These are phyloP conservation scores for Ladona fulva DNA, from an alignment of 1,140 invertebrate species.

Conservation along the genomic window DNA sequence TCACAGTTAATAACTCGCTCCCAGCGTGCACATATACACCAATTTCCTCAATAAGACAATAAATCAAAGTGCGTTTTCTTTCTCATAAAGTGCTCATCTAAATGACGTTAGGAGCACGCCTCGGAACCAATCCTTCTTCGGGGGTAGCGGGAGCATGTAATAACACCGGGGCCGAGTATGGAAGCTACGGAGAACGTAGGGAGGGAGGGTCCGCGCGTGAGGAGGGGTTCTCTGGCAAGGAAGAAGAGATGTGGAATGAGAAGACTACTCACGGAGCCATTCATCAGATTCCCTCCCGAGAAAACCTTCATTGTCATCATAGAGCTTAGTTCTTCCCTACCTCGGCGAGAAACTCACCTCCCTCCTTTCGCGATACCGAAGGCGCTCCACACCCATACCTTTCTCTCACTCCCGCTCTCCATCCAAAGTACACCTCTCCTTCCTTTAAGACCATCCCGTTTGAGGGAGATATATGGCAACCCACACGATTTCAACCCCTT, in stretches of 20 bases:
- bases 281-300: not conserved
- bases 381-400: too few relatives aligned
- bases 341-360: too few relatives aligned
- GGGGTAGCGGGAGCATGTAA: not conserved
- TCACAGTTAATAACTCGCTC: not conserved
- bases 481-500: not conserved
- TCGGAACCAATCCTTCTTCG: not conserved
- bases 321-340: not conserved
- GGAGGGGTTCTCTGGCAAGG: too few relatives aligned
- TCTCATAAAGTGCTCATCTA: not conserved
- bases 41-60: slow-evolving; percentile 2
- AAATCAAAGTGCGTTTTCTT: not conserved
- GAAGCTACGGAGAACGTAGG: not conserved
- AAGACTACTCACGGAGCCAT: not conserved
- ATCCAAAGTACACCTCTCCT: not conserved
- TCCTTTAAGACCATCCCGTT: not conserved
- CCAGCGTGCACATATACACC: not conserved
- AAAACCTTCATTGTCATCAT: not conserved
- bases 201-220: not conserved
- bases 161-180: not conserved
- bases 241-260: too few relatives aligned
- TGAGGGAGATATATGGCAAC: not conserved
- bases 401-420: not conserved
- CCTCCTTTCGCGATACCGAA: too few relatives aligned
- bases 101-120: not conserved